A percentile compares a stretch with the other conserved stretches of the same genome.
phyloP scores from a whole-genome alignment of 2,888 invertebrate species.

The Hirudinaria manillensis region DNA sequence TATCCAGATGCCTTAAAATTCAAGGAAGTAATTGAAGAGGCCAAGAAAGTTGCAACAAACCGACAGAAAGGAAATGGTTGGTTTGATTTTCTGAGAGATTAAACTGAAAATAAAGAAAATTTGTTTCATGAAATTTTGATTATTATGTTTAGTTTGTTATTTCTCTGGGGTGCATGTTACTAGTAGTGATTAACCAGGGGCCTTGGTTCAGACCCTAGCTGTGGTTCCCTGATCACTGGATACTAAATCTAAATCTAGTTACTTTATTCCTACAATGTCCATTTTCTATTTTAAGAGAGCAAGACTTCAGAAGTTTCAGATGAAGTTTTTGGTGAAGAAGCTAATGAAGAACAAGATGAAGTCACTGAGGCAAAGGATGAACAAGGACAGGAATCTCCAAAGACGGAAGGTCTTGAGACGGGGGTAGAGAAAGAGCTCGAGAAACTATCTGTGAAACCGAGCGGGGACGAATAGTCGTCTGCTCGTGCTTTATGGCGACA shows the following conservation, averaged over 20 bases:
- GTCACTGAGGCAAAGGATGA: constrained; percentile 10
- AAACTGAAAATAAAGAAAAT: not conserved
- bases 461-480: too few species aligned
- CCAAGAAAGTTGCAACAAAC: constrained; percentile 38
- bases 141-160: too few species aligned
- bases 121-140: not conserved
- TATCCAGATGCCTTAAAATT: constrained; percentile 51
- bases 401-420: not conserved
- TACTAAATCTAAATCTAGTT: too few species aligned
- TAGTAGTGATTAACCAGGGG: too few species aligned
- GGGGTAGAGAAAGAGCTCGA: not conserved
- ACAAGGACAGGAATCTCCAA: not conserved
- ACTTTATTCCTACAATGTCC: too few species aligned
- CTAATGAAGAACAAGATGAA: constrained; percentile 13
- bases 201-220: too few species aligned
- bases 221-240: too few species aligned
- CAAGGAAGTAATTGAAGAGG: constrained; percentile 47
- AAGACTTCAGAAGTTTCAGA: not conserved
- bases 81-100: not conserved
- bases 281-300: not conserved
- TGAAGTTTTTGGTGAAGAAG: constrained; percentile 4
- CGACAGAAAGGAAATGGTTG: constrained; percentile 27
- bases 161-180: too few species aligned
- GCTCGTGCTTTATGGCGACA: too few species aligned
- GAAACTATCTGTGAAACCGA: not conserved